phyloP scores from a whole-genome alignment of 2,888 invertebrate species.

The Agrotis segetum region DNA sequence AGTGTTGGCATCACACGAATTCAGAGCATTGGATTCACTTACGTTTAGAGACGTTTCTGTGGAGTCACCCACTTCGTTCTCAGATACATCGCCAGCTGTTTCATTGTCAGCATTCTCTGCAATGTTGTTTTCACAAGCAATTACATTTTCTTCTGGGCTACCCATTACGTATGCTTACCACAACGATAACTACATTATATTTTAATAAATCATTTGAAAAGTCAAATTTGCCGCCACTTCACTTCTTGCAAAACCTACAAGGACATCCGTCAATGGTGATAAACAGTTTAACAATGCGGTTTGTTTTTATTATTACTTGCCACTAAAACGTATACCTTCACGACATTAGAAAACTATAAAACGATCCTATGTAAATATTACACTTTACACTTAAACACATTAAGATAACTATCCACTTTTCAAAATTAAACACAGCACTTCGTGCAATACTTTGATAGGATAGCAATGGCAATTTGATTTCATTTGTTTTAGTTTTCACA shows the following conservation, averaged over 20 bases:
- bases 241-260: slow-evolving; percentile 88
- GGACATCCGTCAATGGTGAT: slow-evolving; percentile 90
- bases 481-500: slow-evolving; percentile 66
- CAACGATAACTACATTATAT: slow-evolving; percentile 75
- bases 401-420: slow-evolving; percentile 69
- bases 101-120: slow-evolving; percentile 75
- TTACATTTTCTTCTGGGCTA: slow-evolving; percentile 80
- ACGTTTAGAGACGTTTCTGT: slow-evolving; percentile 76
- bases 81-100: slow-evolving; percentile 78
- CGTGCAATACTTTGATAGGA: slow-evolving; percentile 70
- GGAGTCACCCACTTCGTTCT: slow-evolving; percentile 77
- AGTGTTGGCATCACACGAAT: slow-evolving; percentile 74
- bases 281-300: slow-evolving; percentile 88
- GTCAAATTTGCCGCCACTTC: slow-evolving; percentile 89
- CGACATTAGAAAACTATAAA: slow-evolving; percentile 43
- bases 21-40: slow-evolving; percentile 69
- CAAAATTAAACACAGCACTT: slow-evolving; percentile 65
- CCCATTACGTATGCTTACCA: slow-evolving; percentile 79
- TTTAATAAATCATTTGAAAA: slow-evolving; percentile 74
- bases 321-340: slow-evolving; percentile 47
- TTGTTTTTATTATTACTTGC: slow-evolving; percentile 71
- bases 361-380: slow-evolving; percentile 51
- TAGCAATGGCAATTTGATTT: slow-evolving; percentile 80
- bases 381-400: slow-evolving; percentile 67
- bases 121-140: slow-evolving; percentile 66